A percentile compares a stretch with the other conserved stretches of the same genome.
Conservation (phyloP, 2,113 vertebrate genomes). For the Danionella cerebrum region DNA sequence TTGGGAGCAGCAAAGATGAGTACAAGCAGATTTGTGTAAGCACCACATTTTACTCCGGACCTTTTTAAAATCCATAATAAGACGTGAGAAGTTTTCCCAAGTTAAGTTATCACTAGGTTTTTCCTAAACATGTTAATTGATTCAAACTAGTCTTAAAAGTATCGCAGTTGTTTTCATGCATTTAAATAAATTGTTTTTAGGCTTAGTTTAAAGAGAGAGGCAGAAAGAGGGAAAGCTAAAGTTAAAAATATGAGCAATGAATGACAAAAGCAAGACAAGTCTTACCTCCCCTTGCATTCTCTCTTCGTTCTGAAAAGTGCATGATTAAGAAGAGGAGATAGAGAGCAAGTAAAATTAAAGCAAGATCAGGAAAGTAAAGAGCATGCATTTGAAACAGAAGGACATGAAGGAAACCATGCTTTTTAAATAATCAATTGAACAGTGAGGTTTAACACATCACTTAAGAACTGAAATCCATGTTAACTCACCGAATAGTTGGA, state of each 20-base stretch:
- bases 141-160: too few relatives aligned
- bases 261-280: slow-evolving; percentile 17
- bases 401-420: background rate
- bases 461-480: background rate
- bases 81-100: too few relatives aligned
- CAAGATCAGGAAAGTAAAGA: background rate
- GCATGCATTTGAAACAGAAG: background rate
- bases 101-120: too few relatives aligned
- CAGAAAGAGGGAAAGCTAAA: slow-evolving; percentile 7
- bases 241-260: background rate
- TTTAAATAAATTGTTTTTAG: too few relatives aligned
- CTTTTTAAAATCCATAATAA: too few relatives aligned
- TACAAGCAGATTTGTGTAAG: too few relatives aligned
- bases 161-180: too few relatives aligned
- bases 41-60: too few relatives aligned
- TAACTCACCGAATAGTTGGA: slow-evolving; percentile 92
- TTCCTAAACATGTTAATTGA: too few relatives aligned
- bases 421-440: background rate
- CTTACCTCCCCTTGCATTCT: slow-evolving; percentile 98
- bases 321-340: slow-evolving; percentile 30
- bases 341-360: slow-evolving; percentile 28
- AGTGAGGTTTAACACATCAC: too few relatives aligned
- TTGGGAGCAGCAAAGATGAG: too few relatives aligned
- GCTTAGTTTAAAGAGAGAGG: background rate
- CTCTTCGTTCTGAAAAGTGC: slow-evolving; percentile 87